Percentiles rank a stretch among this genome's conserved stretches.
Conservation (phyloP, 2,888 invertebrate species). For the Platerodrilus igneus region DNA sequence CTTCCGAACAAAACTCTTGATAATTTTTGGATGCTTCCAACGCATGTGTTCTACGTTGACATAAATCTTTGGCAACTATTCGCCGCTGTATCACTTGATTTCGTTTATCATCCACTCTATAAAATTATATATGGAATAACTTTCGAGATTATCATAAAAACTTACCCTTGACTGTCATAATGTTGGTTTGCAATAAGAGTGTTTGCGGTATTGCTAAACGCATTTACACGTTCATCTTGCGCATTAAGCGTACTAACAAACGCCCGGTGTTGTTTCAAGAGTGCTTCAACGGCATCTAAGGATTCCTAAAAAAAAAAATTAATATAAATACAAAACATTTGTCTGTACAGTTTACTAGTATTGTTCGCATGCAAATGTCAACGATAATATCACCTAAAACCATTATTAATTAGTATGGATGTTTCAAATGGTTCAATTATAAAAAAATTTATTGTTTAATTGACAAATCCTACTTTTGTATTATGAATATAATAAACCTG, state of each 20-base stretch:
- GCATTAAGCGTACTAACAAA: constrained; percentile 87
- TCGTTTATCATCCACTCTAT: constrained; percentile 65
- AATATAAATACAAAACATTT: background rate
- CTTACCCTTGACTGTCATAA: constrained; percentile 74
- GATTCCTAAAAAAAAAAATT: constrained; percentile 58
- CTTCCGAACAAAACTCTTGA: constrained; percentile 89
- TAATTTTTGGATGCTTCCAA: constrained; percentile 82
- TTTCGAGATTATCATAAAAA: constrained; percentile 13
- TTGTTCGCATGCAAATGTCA: background rate
- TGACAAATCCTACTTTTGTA: no score
- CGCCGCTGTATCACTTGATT: constrained; percentile 72
- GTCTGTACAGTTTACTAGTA: background rate
- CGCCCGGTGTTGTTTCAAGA: constrained; percentile 89
- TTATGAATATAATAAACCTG: no score
- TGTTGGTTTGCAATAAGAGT: constrained; percentile 73
- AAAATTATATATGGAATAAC: no score
- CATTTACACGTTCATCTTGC: constrained; percentile 85
- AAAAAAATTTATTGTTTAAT: no score
- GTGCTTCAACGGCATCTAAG: constrained; percentile 85
- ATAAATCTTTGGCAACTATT: constrained; percentile 68
- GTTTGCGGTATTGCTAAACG: constrained; percentile 78
- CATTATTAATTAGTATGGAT: no score
- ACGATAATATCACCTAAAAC: no score
- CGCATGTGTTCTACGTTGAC: constrained; percentile 67
- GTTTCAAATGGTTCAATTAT: no score